Base-by-base conservation (phyloP, 30 jellyfish, hydroid and myxozoan genomes). In the Chrysaora quinquecirrha region DNA sequence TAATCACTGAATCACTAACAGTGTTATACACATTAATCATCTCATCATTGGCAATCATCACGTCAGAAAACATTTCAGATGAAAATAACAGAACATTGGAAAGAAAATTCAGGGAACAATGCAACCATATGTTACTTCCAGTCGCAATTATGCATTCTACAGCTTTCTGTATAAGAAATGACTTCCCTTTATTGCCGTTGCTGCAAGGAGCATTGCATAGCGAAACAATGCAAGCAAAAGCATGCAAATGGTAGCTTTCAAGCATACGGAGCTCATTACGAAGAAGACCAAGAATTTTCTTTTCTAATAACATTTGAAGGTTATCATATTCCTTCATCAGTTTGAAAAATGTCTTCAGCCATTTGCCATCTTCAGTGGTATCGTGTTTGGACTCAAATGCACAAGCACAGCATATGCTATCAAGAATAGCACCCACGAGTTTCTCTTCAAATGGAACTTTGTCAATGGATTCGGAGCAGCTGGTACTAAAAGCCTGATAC, bases 161-260 rank as follows among this genome's bases (percentile, higher is more conserved):
- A 9, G 54, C 72, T 0, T 20, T 67, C 6, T 56, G 49, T 33
- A 61, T 52, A 2, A 82, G 12, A 50, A 31, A 11, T 9, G 85
- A 70, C 0, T 24, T 7, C 1, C 22, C 34, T 16, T 19, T 20
- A 47, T 54, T 27, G 2, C 11, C 62, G 1, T 32, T 38, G 2
- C 21, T 47, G 1, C 49, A 24, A 30, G 33, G 22, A 24, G 25
- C 76, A 9, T 49, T 63, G 24, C 22, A 61, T 43, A 80, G 60
- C 21, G 85, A 19, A 34, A 54, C 66, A 34, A 82, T 50, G 49
- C 86, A 74, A 10, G 92, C 85, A 0, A 82, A 24, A 7, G 80
- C 80, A 28, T 69, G 85, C 43, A 82, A 20, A 24, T 82, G 92
- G 30, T 70, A 82, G 1, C 56, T 52, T 33, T 82, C 85, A 72